Evolutionary conservation across 2,888 invertebrate species (phyloP).

Genomic region (Andrena minutula): DNA sequence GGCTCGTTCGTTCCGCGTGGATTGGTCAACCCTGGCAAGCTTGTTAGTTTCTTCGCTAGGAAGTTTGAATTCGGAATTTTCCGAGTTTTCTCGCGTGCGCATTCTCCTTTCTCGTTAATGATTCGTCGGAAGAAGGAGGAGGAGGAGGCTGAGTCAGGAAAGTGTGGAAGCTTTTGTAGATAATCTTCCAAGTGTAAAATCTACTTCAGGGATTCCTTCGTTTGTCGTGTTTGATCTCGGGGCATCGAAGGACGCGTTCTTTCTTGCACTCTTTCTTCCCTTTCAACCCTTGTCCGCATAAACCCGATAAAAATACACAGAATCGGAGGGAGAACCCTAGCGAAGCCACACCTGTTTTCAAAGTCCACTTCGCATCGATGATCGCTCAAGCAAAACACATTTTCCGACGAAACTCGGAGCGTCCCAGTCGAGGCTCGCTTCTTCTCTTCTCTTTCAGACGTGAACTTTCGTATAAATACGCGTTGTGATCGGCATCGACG

Average conservation of each 20-base stretch:
- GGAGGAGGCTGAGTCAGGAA: slow-evolving; percentile 16
- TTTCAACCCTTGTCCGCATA: slow-evolving; percentile 14
- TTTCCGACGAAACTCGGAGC: neutral
- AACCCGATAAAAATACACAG: neutral
- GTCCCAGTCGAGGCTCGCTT: neutral
- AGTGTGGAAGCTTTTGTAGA: slow-evolving; percentile 23
- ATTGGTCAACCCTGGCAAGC: neutral
- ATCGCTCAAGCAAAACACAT: neutral
- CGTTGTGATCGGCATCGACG: neutral
- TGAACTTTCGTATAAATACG: neutral
- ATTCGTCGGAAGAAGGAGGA: slow-evolving; percentile 3
- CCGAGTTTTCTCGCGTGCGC: neutral
- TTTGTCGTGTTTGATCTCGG: slow-evolving; percentile 17
- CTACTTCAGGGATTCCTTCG: slow-evolving; percentile 12
- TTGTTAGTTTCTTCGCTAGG: neutral
- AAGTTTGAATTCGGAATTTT: neutral
- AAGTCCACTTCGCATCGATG: neutral
- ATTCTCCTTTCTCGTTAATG: slow-evolving; percentile 19
- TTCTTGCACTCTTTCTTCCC: slow-evolving; percentile 18
- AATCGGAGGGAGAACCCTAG: neutral
- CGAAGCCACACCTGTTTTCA: neutral
- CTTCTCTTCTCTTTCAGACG: neutral
- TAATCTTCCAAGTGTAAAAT: slow-evolving; percentile 42
- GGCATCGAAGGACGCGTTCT: slow-evolving; percentile 1
- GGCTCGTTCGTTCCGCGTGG: neutral